Percentiles rank a stretch among this genome's conserved stretches.
These are phyloP conservation scores for Drosophila nigricruria DNA, from an alignment of 2,888 invertebrate species.

Conservation along the genomic window DNA sequence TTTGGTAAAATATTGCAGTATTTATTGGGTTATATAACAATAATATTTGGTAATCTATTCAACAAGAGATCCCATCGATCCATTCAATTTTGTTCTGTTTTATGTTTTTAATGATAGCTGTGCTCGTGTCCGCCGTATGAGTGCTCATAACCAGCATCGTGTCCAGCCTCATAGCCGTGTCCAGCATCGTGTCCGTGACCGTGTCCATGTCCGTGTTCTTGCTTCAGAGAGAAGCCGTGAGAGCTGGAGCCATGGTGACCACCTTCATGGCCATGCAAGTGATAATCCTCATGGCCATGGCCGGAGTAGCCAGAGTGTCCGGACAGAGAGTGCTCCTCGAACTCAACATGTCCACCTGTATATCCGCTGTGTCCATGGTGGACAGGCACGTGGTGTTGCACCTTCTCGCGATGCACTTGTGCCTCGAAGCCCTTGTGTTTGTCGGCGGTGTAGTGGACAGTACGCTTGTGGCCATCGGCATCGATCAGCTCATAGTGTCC, in stretches of 20 bases:
- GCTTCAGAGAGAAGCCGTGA: slow-evolving; percentile 66
- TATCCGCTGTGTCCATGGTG: slow-evolving; percentile 72
- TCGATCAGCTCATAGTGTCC: slow-evolving; percentile 81
- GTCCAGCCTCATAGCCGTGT: slow-evolving; percentile 28
- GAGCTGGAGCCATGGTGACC: slow-evolving; percentile 58
- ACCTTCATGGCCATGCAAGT: slow-evolving; percentile 47
- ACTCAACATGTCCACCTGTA: slow-evolving; percentile 67
- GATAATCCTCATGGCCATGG: slow-evolving; percentile 47
- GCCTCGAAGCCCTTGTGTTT: slow-evolving; percentile 80
- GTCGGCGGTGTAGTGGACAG: slow-evolving; percentile 79
- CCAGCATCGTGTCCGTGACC: slow-evolving; percentile 23
- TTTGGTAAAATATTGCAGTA: slow-evolving; percentile 60
- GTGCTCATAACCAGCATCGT: slow-evolving; percentile 40
- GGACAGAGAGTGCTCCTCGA: slow-evolving; percentile 63
- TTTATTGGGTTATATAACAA: slow-evolving; percentile 58
- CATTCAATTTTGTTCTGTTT: background rate
- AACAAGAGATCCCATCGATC: slow-evolving; percentile 36
- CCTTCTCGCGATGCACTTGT: slow-evolving; percentile 70
- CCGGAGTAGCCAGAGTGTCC: slow-evolving; percentile 42
- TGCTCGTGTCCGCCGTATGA: slow-evolving; percentile 47
- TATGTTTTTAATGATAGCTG: slow-evolving; percentile 53
- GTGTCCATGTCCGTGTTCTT: slow-evolving; percentile 64
- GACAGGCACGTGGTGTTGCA: slow-evolving; percentile 56
- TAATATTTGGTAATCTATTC: slow-evolving; percentile 64
- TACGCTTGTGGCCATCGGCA: slow-evolving; percentile 80